Conservation (phyloP, 2,888 invertebrate genomes). For the Rhingia rostrata region DNA sequence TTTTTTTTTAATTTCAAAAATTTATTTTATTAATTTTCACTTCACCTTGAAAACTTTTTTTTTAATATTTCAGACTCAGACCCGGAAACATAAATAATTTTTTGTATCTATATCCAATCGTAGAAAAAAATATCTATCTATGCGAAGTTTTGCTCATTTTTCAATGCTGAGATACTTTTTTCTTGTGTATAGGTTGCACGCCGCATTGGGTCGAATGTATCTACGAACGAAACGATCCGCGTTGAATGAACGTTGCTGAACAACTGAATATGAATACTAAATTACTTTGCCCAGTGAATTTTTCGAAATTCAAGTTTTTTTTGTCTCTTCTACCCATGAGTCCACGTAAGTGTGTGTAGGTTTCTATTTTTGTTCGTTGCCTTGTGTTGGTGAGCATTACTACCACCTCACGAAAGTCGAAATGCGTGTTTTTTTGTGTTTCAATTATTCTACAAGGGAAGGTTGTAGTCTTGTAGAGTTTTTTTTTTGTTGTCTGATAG, state of each 20-base stretch:
- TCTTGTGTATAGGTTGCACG: conserved; percentile 59
- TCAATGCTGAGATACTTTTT: conserved; percentile 65
- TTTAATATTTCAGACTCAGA: conserved; percentile 70
- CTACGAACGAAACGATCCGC: conserved; percentile 77
- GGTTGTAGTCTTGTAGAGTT: conserved; percentile 44
- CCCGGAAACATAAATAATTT: conserved; percentile 74
- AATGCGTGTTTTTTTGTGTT: conserved; percentile 31
- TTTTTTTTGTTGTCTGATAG: not conserved
- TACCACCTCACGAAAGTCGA: conserved; percentile 52
- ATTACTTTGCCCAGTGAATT: conserved; percentile 64
- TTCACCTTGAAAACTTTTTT: conserved; percentile 48
- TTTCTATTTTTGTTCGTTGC: conserved; percentile 62
- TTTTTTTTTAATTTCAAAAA: conserved; percentile 51
- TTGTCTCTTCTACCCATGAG: conserved; percentile 14
- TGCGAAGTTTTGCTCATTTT: conserved; percentile 73
- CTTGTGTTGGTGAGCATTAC: conserved; percentile 51
- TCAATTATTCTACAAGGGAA: conserved; percentile 72
- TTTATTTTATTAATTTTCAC: conserved; percentile 51
- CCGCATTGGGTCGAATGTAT: conserved; percentile 58
- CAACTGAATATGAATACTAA: conserved; percentile 77
- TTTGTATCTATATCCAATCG: conserved; percentile 67
- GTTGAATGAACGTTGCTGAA: conserved; percentile 80
- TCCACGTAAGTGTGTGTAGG: conserved; percentile 30
- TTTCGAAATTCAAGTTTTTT: conserved; percentile 61
- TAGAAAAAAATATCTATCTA: conserved; percentile 52